phyloP scores from a whole-genome alignment of 1,140 invertebrate genomes.

The Babylonia areolata region DNA sequence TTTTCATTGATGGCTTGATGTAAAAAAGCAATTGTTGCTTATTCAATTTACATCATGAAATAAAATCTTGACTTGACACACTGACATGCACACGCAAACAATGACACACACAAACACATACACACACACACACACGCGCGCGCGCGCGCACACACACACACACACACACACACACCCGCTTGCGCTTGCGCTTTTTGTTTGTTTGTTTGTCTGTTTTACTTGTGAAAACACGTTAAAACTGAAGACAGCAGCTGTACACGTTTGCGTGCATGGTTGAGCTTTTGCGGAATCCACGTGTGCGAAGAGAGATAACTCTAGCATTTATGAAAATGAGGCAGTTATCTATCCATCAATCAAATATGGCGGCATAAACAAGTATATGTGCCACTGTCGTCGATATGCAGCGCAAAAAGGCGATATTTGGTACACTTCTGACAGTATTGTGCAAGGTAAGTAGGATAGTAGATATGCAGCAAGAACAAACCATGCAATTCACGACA shows the following conservation, averaged over 20 bases:
- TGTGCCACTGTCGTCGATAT: background rate
- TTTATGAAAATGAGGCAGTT: conserved; percentile 27
- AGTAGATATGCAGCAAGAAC: background rate
- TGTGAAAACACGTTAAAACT: no score
- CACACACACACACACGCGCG: background rate
- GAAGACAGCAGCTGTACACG: no score
- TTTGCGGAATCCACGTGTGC: background rate
- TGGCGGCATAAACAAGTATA: conserved; percentile 24
- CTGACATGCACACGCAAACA: no score
- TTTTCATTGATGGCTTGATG: no score
- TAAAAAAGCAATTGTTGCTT: background rate
- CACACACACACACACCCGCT: background rate
- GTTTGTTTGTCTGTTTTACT: no score
- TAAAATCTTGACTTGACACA: no score
- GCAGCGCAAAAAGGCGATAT: background rate
- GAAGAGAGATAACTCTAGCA: background rate
- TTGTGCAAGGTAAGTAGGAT: background rate
- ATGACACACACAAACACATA: background rate
- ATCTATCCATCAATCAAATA: conserved; percentile 21
- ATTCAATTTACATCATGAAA: no score
- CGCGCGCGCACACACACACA: no score
- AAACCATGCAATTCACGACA: background rate
- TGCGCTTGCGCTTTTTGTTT: no score
- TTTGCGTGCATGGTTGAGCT: background rate
- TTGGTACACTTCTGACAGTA: background rate